These are phyloP conservation scores for Stenichneumon culpator DNA, from an alignment of 2,888 invertebrate genomes.

Conservation along the genomic window DNA sequence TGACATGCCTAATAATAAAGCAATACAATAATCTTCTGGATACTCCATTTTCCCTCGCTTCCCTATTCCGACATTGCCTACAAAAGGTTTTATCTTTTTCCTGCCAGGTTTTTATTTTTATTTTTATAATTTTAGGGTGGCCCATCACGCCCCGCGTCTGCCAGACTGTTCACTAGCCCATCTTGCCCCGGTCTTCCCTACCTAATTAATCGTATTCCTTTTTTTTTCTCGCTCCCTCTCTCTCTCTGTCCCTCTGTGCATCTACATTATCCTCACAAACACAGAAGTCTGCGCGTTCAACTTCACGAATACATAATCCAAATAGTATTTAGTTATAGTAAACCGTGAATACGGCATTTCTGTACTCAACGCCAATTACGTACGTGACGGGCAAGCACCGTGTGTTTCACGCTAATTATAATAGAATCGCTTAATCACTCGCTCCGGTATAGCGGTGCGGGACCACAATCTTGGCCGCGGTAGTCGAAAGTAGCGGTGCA, in stretches of 20 bases:
- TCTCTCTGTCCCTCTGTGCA: background rate
- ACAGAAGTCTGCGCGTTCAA: slow-evolving; percentile 39
- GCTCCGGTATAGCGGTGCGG: slow-evolving; percentile 43
- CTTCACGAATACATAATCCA: slow-evolving; percentile 67
- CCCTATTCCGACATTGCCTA: too few relatives aligned
- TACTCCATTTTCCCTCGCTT: too few relatives aligned
- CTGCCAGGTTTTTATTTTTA: too few relatives aligned
- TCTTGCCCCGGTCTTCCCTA: too few relatives aligned
- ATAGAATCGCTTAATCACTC: slow-evolving; percentile 76
- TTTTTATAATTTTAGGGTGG: too few relatives aligned
- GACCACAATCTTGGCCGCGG: slow-evolving; percentile 21
- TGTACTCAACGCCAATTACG: slow-evolving; percentile 71
- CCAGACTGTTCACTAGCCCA: too few relatives aligned
- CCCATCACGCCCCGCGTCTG: too few relatives aligned
- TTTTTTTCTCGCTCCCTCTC: background rate
- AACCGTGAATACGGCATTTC: slow-evolving; percentile 20
- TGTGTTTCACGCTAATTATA: slow-evolving; percentile 75
- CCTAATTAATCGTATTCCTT: slow-evolving; percentile 59
- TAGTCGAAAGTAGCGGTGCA: background rate
- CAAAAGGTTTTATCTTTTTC: too few relatives aligned
- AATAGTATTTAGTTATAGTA: slow-evolving; percentile 64
- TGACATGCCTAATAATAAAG: too few relatives aligned
- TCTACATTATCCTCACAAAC: slow-evolving; percentile 17
- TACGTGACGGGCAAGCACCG: slow-evolving; percentile 71
- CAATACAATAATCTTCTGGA: too few relatives aligned